phyloP scores from a whole-genome alignment of 2,797 vertebrate species.

The Trichosurus vulpecula region DNA sequence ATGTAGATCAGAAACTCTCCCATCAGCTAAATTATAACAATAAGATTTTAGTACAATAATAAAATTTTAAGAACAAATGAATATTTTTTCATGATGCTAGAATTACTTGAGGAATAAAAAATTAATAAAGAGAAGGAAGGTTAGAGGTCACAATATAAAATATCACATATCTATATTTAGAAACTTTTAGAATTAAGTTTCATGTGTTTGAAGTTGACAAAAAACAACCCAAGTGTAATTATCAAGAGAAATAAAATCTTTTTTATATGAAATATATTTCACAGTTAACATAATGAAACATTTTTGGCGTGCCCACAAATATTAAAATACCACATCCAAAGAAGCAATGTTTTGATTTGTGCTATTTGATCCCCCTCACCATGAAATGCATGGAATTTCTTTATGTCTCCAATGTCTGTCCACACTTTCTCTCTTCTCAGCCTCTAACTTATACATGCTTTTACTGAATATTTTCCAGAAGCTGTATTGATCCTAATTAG shows the following conservation, averaged over 20 bases:
- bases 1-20: not conserved
- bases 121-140: not conserved
- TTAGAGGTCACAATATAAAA: conserved; percentile 13
- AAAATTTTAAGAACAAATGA: conserved; percentile 22
- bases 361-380: conserved; percentile 19
- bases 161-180: not conserved
- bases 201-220: not conserved
- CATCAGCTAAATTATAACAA: conserved; percentile 22
- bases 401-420: conserved; percentile 23
- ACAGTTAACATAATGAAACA: conserved; percentile 41
- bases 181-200: conserved; percentile 4
- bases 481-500: not conserved
- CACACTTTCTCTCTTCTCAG: not conserved
- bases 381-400: not conserved
- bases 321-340: conserved; percentile 1
- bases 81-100: conserved; percentile 13
- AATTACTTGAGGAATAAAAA: conserved; percentile 10
- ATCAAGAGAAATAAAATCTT: not conserved
- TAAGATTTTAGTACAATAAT: not conserved
- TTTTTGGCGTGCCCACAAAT: conserved; percentile 1
- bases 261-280: not conserved
- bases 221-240: not conserved
- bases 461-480: not conserved
- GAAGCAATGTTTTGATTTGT: conserved; percentile 13
- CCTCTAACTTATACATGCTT: not conserved